Base-by-base conservation (phyloP, 2,113 vertebrate genomes). In the Crotalus helleri region DNA sequence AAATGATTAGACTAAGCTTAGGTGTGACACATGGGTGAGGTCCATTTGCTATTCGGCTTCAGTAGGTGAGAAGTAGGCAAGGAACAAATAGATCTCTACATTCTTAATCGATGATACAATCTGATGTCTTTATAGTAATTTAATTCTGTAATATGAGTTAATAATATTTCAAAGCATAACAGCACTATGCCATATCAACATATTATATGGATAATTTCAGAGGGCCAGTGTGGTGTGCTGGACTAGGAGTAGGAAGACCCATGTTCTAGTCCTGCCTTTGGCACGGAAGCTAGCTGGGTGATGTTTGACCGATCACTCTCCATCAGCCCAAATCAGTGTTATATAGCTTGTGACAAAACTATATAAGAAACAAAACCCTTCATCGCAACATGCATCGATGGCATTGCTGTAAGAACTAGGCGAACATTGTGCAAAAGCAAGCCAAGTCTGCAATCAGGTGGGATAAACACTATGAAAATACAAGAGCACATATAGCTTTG, bases 51-150 rank as follows among this genome's bases (percentile, higher is more conserved):
- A 81, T 21, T 81, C 3, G 7, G 74, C 33, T 44, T 44, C 15
- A 81, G 7, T 44, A 81, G 17, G 74, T 81, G 17, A 81, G 74
- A 81, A 21, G 33, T 81, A 81, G 33, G 17, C 74, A 19, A 81
- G 17, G 93, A 90, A 94, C 74, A 92, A 92, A 94, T 49, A 94
- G 92, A 85, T 96, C 93, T 46, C 88, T 92, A 55, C 94, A 89
- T 95, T 95, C 93, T 95, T 94, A 89, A 93, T 94, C 69, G 86
- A 24, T 91, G 64, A 86, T 59, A 51, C 33, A 61, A 24, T 54
- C 23, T 8, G 33, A 54, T 44, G 7, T 44, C 9, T 64, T 61
- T 24, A 87, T 24, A 26, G 8, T 23, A 85, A 15, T n/a, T 26
- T 61, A 21, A 9, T 93, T 61, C 17, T 89, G 15, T 33, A 23